Conservation (phyloP, 2,797 vertebrate species). For the Cossypha niveicapilla region DNA sequence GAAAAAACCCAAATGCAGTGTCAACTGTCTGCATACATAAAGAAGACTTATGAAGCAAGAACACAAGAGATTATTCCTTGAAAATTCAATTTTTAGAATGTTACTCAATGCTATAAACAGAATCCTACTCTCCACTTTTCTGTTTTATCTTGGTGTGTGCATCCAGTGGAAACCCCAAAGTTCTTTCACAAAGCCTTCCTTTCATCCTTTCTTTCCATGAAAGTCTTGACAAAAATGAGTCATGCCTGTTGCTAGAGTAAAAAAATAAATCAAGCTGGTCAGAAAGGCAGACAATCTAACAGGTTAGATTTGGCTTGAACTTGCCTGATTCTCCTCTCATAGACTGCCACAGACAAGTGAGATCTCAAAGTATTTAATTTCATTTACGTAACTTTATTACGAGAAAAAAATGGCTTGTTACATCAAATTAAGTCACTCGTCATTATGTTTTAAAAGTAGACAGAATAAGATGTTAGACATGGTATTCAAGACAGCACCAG, state of each 20-base stretch:
- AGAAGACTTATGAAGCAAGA: background rate
- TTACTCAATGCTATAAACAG: background rate
- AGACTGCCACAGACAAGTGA: background rate
- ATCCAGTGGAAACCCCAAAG: slow-evolving; percentile 2
- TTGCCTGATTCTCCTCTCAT: background rate
- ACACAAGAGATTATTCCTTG: background rate
- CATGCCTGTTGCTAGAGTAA: slow-evolving; percentile 8
- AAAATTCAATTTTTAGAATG: background rate
- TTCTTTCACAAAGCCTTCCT: slow-evolving; percentile 2
- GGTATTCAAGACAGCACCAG: background rate
- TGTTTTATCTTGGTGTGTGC: slow-evolving; percentile 1
- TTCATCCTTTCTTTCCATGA: background rate
- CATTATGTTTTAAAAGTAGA: background rate
- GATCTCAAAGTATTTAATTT: background rate
- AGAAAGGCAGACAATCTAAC: background rate
- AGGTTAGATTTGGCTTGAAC: background rate
- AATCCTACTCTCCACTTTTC: background rate
- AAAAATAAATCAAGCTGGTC: background rate
- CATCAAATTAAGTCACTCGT: background rate
- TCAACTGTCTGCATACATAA: background rate
- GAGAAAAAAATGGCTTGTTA: background rate
- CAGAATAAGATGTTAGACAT: background rate
- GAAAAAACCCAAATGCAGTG: background rate
- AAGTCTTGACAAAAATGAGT: slow-evolving; percentile 42
- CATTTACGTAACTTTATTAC: background rate